phyloP scores from a whole-genome alignment of 2,888 invertebrate species.

The Eupeodes latifasciatus region DNA sequence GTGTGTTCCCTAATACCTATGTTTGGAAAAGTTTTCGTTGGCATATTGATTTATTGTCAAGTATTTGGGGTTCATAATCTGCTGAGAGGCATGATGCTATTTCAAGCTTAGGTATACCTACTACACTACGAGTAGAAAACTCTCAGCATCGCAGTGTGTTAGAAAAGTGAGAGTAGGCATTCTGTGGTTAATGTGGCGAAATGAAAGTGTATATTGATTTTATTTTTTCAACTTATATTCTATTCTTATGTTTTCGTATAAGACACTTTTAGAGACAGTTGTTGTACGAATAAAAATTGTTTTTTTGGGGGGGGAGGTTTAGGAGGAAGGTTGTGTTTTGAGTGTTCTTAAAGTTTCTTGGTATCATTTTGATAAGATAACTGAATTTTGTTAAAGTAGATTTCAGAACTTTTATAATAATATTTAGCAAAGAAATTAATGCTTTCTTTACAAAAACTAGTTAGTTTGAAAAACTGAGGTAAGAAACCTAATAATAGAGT shows the following conservation, averaged over 20 bases:
- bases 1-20: conserved; percentile 1
- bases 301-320: no score
- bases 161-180: conserved; percentile 64
- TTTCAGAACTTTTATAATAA: no score
- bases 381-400: no score
- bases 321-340: no score
- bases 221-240: conserved; percentile 1
- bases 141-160: conserved; percentile 19
- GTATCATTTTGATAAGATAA: no score
- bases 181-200: conserved; percentile 68
- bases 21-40: conserved; percentile 60
- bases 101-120: conserved; percentile 14
- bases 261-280: no score
- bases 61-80: conserved; percentile 65
- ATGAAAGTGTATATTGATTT: conserved; percentile 64
- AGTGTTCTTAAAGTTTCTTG: no score
- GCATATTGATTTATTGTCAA: conserved; percentile 76
- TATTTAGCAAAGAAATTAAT: no score
- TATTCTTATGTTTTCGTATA: background rate
- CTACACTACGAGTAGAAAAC: background rate
- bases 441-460: no score
- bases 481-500: no score
- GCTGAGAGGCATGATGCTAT: conserved; percentile 24
- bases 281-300: no score
- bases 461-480: no score